phyloP scores from a whole-genome alignment of 2,797 vertebrate species.

The Lepus oiostolus region DNA sequence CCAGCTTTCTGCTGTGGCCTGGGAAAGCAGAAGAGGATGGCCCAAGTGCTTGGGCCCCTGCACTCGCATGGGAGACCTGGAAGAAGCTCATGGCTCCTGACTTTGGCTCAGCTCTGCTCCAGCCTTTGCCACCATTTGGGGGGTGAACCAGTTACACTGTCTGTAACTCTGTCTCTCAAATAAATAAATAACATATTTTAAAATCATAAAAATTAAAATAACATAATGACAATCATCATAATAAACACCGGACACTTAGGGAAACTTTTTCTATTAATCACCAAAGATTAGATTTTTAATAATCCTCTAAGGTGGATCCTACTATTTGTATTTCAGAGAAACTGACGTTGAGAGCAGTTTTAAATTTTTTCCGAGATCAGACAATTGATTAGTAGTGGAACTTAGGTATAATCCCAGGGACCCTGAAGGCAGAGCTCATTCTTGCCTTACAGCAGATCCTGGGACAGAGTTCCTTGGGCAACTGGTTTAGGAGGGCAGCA shows the following conservation, averaged over 20 bases:
- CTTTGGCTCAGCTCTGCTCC: too few species aligned
- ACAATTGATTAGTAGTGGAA: background rate
- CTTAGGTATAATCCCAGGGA: background rate
- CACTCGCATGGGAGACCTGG: too few species aligned
- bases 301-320: background rate
- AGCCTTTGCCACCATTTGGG: too few species aligned
- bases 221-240: background rate
- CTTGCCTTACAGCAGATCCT: background rate
- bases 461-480: background rate
- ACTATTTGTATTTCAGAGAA: background rate
- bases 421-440: background rate
- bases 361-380: background rate
- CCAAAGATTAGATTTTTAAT: background rate
- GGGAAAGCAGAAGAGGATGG: too few species aligned
- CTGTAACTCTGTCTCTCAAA: background rate
- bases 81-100: too few species aligned
- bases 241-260: background rate
- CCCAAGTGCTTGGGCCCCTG: too few species aligned
- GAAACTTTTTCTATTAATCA: constrained; percentile 22
- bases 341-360: background rate
- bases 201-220: too few species aligned
- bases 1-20: too few species aligned
- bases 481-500: background rate
- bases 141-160: too few species aligned
- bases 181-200: too few species aligned